These are phyloP conservation scores for Priocnemis perturbator DNA, from an alignment of 2,888 invertebrate species.

Conservation along the genomic window DNA sequence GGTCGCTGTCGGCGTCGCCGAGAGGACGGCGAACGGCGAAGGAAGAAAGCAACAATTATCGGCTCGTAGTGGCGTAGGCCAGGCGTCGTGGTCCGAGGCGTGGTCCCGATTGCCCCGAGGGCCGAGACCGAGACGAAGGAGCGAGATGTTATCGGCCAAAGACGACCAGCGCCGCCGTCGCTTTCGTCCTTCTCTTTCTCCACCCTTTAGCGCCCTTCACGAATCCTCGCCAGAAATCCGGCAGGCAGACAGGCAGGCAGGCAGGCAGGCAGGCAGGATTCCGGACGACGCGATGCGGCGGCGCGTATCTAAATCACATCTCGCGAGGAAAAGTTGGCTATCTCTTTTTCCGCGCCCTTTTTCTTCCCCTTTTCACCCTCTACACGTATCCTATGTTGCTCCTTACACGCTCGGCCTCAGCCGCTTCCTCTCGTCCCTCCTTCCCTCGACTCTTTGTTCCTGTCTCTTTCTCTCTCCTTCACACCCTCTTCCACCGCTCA, in stretches of 20 bases:
- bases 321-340: slow-evolving; percentile 50
- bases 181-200: slow-evolving; percentile 25
- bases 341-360: slow-evolving; percentile 23
- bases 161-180: slow-evolving; percentile 1
- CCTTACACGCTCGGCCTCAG: neutral
- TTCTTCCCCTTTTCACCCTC: neutral
- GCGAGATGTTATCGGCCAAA: slow-evolving; percentile 7
- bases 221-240: slow-evolving; percentile 24
- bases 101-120: no score
- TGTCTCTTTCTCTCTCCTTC: neutral
- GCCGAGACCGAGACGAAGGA: slow-evolving; percentile 4
- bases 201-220: slow-evolving; percentile 19
- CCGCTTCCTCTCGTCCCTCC: neutral
- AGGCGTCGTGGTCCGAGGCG: slow-evolving; percentile 27
- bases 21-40: slow-evolving; percentile 17
- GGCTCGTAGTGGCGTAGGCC: slow-evolving; percentile 15
- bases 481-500: neutral
- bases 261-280: slow-evolving; percentile 19
- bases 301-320: slow-evolving; percentile 64
- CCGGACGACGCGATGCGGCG: slow-evolving; percentile 33
- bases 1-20: slow-evolving; percentile 27
- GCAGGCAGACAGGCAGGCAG: no score
- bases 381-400: neutral
- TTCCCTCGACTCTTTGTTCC: neutral
- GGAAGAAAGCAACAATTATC: slow-evolving; percentile 39